These are phyloP conservation scores for Thalpophila matura DNA, from an alignment of 2,888 invertebrate species.

Conservation along the genomic window DNA sequence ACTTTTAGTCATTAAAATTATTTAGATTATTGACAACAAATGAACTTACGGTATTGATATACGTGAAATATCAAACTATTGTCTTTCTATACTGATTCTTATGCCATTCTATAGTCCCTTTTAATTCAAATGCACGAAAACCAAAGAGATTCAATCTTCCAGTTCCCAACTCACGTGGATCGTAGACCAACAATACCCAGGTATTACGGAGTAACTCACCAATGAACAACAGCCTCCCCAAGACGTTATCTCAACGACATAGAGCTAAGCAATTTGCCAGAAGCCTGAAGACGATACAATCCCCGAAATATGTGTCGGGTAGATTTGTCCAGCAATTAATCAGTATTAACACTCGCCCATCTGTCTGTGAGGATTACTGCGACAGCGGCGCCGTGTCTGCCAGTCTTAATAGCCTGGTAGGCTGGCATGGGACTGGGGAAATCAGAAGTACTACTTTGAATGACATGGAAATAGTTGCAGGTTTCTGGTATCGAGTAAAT, in stretches of 20 bases:
- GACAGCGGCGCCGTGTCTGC: constrained; percentile 59
- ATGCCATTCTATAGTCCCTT: no score
- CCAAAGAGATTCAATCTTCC: no score
- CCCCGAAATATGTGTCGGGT: constrained; percentile 67
- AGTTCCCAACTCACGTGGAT: neutral
- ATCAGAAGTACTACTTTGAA: constrained; percentile 24
- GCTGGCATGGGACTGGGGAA: neutral
- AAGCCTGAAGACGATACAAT: constrained; percentile 59
- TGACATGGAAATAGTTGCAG: neutral
- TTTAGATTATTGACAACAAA: no score
- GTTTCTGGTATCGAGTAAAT: no score
- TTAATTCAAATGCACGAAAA: no score
- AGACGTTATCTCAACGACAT: constrained; percentile 47
- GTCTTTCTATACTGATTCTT: no score
- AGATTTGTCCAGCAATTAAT: constrained; percentile 66
- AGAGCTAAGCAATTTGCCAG: constrained; percentile 57
- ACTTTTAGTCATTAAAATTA: no score
- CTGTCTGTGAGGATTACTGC: constrained; percentile 65
- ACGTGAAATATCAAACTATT: no score
- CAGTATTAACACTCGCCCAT: constrained; percentile 66
- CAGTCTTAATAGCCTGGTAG: constrained; percentile 55
- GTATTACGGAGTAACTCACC: constrained; percentile 17
- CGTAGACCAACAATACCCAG: neutral
- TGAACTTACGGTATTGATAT: no score
- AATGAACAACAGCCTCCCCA: constrained; percentile 24